Percentiles rank a stretch among this genome's conserved stretches.
Evolutionary conservation across 2,888 invertebrate genomes (phyloP).

Genomic region (Unio pictorum): DNA sequence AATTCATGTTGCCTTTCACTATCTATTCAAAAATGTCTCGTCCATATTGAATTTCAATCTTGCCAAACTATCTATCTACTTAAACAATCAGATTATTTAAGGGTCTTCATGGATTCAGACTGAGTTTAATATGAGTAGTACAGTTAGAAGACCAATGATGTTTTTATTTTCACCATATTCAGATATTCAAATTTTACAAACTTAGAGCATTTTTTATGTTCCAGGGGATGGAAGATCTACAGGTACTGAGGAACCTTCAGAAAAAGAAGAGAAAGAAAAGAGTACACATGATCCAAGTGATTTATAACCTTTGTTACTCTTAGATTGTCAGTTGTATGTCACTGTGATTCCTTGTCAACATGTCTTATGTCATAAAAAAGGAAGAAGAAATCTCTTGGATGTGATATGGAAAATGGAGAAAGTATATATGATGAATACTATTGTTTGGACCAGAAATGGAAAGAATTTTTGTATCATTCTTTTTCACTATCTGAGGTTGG

Average conservation of each 20-base stretch:
- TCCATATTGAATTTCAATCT: neutral
- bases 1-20: too few relatives aligned
- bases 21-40: neutral
- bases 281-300: conserved; percentile 45
- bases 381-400: too few relatives aligned
- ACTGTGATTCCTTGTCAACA: too few relatives aligned
- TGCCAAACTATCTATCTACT: too few relatives aligned
- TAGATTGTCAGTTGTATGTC: conserved; percentile 12
- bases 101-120: neutral
- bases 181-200: neutral
- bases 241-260: conserved; percentile 15
- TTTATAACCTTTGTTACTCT: conserved; percentile 41
- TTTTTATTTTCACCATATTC: neutral
- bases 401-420: too few relatives aligned
- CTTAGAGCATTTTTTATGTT: neutral
- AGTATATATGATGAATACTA: too few relatives aligned
- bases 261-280: conserved; percentile 20
- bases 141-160: neutral
- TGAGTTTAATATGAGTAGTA: neutral
- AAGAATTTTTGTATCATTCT: too few relatives aligned
- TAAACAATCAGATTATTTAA: neutral
- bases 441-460: too few relatives aligned
- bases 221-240: conserved; percentile 16
- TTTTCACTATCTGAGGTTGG: too few relatives aligned
- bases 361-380: too few relatives aligned